phyloP scores from a whole-genome alignment of 2,888 invertebrate species.

The Plebejus melissa region DNA sequence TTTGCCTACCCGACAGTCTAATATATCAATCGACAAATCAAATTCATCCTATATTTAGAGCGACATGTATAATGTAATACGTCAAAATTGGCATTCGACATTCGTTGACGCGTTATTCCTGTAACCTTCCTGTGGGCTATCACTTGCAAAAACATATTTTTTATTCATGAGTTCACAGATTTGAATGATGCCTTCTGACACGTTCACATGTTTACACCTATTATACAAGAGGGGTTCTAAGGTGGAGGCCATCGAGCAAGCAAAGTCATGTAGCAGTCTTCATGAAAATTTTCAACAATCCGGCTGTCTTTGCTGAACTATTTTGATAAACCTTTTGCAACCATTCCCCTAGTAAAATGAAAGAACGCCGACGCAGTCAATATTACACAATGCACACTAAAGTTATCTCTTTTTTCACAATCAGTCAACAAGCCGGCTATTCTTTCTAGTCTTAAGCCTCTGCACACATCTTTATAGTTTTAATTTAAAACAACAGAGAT shows the following conservation, averaged over 20 bases:
- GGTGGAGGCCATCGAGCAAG: background rate
- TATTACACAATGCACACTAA: slow-evolving; percentile 44
- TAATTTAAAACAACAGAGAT: slow-evolving; percentile 56
- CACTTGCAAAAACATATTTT: background rate
- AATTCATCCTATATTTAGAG: slow-evolving; percentile 27
- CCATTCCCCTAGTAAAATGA: slow-evolving; percentile 28
- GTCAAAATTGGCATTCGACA: slow-evolving; percentile 10
- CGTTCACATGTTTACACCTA: background rate
- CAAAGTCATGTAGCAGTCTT: background rate
- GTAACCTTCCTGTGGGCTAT: slow-evolving; percentile 15
- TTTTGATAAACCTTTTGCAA: background rate
- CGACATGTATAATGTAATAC: slow-evolving; percentile 6
- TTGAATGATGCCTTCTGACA: background rate
- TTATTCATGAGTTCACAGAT: slow-evolving; percentile 5
- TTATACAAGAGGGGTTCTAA: background rate
- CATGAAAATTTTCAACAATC: background rate
- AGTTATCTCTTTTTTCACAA: slow-evolving; percentile 49
- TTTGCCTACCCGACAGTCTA: slow-evolving; percentile 30
- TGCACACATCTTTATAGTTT: slow-evolving; percentile 49
- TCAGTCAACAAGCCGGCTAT: slow-evolving; percentile 54
- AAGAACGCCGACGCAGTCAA: slow-evolving; percentile 38
- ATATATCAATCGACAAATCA: slow-evolving; percentile 24
- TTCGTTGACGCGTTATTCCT: background rate
- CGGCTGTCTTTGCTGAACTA: background rate
- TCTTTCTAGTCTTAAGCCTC: slow-evolving; percentile 47